These are phyloP conservation scores for Acanthoscelides obtectus DNA, from an alignment of 2,888 invertebrate genomes.

Conservation along the genomic window DNA sequence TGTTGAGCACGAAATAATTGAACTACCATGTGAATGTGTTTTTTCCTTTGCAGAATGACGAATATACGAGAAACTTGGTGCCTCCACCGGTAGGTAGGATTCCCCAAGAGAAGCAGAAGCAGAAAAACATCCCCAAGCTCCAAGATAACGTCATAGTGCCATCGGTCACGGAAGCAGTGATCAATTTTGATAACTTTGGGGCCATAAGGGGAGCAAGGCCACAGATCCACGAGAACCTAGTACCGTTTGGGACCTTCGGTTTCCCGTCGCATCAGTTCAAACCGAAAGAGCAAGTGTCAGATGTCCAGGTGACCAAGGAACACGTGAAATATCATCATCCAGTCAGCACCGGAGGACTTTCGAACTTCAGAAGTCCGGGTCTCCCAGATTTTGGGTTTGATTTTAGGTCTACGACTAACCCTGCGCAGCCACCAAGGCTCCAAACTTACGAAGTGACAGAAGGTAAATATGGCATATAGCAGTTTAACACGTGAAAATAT, in stretches of 20 bases:
- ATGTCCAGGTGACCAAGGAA: conserved; percentile 46
- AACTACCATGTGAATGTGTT: no score
- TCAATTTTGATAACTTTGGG: background rate
- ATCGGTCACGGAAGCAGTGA: background rate
- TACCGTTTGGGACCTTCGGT: conserved; percentile 37
- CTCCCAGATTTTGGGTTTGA: conserved; percentile 29
- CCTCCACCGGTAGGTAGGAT: conserved; percentile 45
- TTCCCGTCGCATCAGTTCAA: conserved; percentile 14
- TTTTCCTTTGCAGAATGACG: conserved; percentile 38
- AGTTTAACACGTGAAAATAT: no score
- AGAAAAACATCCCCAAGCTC: conserved; percentile 17
- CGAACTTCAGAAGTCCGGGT: conserved; percentile 27
- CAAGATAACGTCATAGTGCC: conserved; percentile 21
- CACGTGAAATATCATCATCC: conserved; percentile 43
- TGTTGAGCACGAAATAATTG: no score
- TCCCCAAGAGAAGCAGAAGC: conserved; percentile 12
- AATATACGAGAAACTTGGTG: conserved; percentile 47
- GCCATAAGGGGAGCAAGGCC: conserved; percentile 15
- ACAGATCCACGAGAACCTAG: conserved; percentile 35
- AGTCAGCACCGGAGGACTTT: conserved; percentile 23
- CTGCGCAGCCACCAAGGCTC: conserved; percentile 29
- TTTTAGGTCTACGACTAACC: conserved; percentile 22
- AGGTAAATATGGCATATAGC: no score
- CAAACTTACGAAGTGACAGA: conserved; percentile 47
- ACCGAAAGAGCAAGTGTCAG: conserved; percentile 27